Base-by-base conservation (phyloP, 2,888 invertebrate species). In the Sphaerophoria taeniata region DNA sequence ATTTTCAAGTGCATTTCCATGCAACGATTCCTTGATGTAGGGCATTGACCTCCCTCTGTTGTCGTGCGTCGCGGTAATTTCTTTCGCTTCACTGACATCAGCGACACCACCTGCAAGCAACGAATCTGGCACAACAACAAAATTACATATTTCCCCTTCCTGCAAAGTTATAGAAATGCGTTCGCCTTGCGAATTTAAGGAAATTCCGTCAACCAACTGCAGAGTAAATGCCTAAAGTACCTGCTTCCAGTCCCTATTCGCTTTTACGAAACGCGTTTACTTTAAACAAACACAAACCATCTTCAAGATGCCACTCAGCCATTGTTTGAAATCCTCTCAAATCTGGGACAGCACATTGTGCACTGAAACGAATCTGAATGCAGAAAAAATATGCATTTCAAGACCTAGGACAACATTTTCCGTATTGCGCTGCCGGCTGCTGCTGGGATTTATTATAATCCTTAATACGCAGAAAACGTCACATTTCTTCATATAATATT, bases 351-450 rank as follows among this genome's bases (percentile, higher is more conserved):
- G 33, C 47, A 47, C 5, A 70, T 51, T 65, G 65, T 61, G 55
- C 71, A 71, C 12, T 39, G 33, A 56, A 24, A 34, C 47, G 39
- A 60, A 43, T 65, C 67, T 36, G 47, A n/a, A n/a, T n/a, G n/a
- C n/a, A n/a, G n/a, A n/a, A n/a, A n/a, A n/a, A n/a, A n/a, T n/a
- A 34, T 56, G 56, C 43, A 51, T 61, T 72, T 82, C 75, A 72
- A 67, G 84, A 84, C 84, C 84, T 84, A 80, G 36, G 75, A 75
- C 84, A 84, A 80, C 61, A 78, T 78, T 56, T 51, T 60, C 34
- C 45, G 24, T 55, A 67, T 72, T 56, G 34, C 16, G 6, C 63
- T 63, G 11, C 2, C 16, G 7, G 45, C 6, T n/a, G 24, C n/a
- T n/a, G 43, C 6, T n/a, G 43, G 39, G 51, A 58, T 34, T 69